Base-by-base conservation (phyloP, 2,113 vertebrate genomes). In the Apaloderma vittatum region DNA sequence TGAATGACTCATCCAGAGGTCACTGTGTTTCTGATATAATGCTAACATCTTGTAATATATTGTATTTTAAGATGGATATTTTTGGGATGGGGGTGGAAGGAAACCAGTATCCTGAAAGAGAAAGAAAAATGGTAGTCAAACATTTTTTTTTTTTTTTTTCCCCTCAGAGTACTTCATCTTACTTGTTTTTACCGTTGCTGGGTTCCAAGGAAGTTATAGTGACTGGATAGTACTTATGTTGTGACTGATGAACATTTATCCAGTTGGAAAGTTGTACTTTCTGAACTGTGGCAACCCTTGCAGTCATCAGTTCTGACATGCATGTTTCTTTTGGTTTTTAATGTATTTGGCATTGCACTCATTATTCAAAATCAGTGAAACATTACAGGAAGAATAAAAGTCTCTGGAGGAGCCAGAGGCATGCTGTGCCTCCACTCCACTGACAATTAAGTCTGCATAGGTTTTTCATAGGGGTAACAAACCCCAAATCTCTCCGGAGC, bases 1-100 rank as follows among this genome's bases (percentile, higher is more conserved):
- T 92, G 88, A 94, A 75, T 97, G 96, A 97, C 94, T 96, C 96
- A 97, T 86, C 57, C 79, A 86, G 58, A 95, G 88, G 91, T 90
- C 86, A 86, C 79, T 78, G 63, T 88, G 54, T 78, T 92, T 92
- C 86, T 92, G 68, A 90, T 88, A 84, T 6, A 92, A 75, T 45
- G 63, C 85, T 87, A 94, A 66, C 90, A 57, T 86, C 55, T 71
- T 96, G 67, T 75, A 93, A 93, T 63, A 67, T 70, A 46, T 58
- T 94, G 74, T 93, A 62, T 90, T 95, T 84, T 86, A 84, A 92
- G 34, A 61, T 52, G 72, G 65, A 23, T 93, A n/a, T 93, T 83
- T 94, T 90, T 52, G 51, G 77, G 52, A 16, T 48, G 34, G 55
- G 43, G 5, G 10, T 67, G 32, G 34, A 15, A 84, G 67, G 63